These are phyloP conservation scores for Hestina assimilis DNA, from an alignment of 1,140 invertebrate species.

Conservation along the genomic window DNA sequence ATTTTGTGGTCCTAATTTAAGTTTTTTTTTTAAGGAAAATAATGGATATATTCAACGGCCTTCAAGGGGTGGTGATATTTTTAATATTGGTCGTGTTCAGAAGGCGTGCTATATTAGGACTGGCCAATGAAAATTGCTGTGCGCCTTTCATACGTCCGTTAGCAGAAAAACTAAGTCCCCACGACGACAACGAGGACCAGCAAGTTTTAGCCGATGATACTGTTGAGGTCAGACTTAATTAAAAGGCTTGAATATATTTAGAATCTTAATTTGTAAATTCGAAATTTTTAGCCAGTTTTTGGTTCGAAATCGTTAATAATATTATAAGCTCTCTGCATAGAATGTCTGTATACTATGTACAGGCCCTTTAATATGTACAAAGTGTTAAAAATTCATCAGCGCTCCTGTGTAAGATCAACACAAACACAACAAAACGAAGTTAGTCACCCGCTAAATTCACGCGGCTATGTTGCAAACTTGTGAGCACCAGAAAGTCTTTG, in stretches of 20 bases:
- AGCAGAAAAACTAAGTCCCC: slow-evolving; percentile 76
- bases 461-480: too few relatives aligned
- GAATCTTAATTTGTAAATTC: background rate
- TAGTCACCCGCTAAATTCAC: too few relatives aligned
- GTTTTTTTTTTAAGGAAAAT: slow-evolving; percentile 79
- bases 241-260: slow-evolving; percentile 5
- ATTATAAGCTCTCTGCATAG: too few relatives aligned
- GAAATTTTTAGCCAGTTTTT: background rate
- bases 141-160: slow-evolving; percentile 58
- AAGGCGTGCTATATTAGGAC: slow-evolving; percentile 79
- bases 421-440: too few relatives aligned
- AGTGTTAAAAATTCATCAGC: too few relatives aligned
- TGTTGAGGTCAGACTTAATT: slow-evolving; percentile 63
- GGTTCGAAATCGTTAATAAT: background rate
- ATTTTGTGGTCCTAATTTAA: background rate
- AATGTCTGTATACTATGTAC: too few relatives aligned
- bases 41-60: slow-evolving; percentile 81
- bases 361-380: too few relatives aligned
- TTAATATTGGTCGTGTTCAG: slow-evolving; percentile 80
- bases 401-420: too few relatives aligned
- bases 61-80: slow-evolving; percentile 85
- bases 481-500: too few relatives aligned
- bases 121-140: slow-evolving; percentile 67
- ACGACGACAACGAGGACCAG: slow-evolving; percentile 78
- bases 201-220: slow-evolving; percentile 63